Evolutionary conservation across 1,140 invertebrate genomes (phyloP).

Genomic region (Mycetomoellerius zeteki): DNA sequence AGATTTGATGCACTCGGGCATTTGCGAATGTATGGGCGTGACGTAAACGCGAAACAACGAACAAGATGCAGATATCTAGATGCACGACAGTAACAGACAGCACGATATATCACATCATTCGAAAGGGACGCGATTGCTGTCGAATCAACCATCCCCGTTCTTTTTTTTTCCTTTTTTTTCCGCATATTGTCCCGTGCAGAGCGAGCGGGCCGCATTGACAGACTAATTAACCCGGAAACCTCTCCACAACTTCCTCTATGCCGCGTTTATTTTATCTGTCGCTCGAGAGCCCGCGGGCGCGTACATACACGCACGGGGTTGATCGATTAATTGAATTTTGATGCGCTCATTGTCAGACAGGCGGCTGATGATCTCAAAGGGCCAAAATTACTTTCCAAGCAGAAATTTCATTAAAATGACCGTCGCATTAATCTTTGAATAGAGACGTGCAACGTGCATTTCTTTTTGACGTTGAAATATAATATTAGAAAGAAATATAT

Average conservation of each 20-base stretch:
- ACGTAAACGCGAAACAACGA: slow-evolving; percentile 33
- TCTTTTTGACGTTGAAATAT: background rate
- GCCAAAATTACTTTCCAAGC: background rate
- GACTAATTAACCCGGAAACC: slow-evolving; percentile 61
- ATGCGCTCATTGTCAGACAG: slow-evolving; percentile 1
- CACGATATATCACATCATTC: slow-evolving; percentile 29
- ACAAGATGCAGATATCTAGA: slow-evolving; percentile 38
- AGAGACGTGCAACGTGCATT: background rate
- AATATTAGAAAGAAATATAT: background rate
- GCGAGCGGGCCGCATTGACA: slow-evolving; percentile 47
- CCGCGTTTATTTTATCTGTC: slow-evolving; percentile 55
- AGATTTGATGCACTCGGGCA: slow-evolving; percentile 15
- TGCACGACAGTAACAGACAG: slow-evolving; percentile 5
- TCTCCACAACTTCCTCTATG: slow-evolving; percentile 10
- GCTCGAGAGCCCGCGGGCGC: background rate
- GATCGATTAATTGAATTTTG: slow-evolving; percentile 62
- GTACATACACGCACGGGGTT: background rate
- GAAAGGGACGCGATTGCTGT: slow-evolving; percentile 12
- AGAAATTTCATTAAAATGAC: slow-evolving; percentile 31
- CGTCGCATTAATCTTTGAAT: background rate
- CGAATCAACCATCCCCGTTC: slow-evolving; percentile 1
- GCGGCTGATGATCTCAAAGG: slow-evolving; percentile 34
- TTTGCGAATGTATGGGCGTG: slow-evolving; percentile 5
- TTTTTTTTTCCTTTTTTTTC: slow-evolving; percentile 9
- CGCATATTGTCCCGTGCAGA: background rate